These are phyloP conservation scores for Caenorhabditis sp. DNA, from an alignment of 2,888 invertebrate genomes.

Conservation along the genomic window DNA sequence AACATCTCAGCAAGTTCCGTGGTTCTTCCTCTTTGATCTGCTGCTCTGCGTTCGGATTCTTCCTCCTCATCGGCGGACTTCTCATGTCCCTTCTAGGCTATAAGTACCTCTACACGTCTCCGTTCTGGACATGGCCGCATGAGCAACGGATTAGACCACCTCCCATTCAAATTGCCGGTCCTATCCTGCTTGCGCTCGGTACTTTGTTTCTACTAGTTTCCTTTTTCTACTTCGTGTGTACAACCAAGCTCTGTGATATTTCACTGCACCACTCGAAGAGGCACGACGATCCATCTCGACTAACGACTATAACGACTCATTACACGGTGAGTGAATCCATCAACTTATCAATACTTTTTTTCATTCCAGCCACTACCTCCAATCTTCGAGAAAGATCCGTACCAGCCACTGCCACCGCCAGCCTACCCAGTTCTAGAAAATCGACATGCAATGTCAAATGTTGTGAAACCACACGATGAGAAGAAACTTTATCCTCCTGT, in stretches of 20 bases:
- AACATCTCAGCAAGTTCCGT: constrained; percentile 82
- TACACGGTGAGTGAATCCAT: constrained; percentile 68
- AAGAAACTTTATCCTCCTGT: constrained; percentile 83
- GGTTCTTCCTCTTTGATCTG: constrained; percentile 81
- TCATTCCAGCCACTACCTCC: constrained; percentile 75
- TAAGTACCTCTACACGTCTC: constrained; percentile 75
- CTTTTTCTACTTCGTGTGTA: constrained; percentile 74
- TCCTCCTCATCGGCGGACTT: constrained; percentile 80
- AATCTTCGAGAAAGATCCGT: constrained; percentile 81
- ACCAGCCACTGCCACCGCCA: constrained; percentile 82
- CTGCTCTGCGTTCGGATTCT: constrained; percentile 82
- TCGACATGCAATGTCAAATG: constrained; percentile 79
- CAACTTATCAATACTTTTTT: neutral
- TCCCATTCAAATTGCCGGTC: constrained; percentile 82
- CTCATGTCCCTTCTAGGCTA: constrained; percentile 81
- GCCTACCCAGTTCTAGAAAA: constrained; percentile 82
- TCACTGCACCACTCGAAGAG: constrained; percentile 81
- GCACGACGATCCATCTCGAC: constrained; percentile 78
- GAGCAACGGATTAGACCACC: constrained; percentile 72
- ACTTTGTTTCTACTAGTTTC: constrained; percentile 74
- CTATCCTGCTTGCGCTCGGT: constrained; percentile 77
- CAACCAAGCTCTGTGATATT: constrained; percentile 78
- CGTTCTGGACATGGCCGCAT: constrained; percentile 81
- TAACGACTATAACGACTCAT: constrained; percentile 81
- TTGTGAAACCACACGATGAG: constrained; percentile 81